Evolutionary conservation across 2,888 invertebrate genomes (phyloP).

Genomic region (Ctena decussata): DNA sequence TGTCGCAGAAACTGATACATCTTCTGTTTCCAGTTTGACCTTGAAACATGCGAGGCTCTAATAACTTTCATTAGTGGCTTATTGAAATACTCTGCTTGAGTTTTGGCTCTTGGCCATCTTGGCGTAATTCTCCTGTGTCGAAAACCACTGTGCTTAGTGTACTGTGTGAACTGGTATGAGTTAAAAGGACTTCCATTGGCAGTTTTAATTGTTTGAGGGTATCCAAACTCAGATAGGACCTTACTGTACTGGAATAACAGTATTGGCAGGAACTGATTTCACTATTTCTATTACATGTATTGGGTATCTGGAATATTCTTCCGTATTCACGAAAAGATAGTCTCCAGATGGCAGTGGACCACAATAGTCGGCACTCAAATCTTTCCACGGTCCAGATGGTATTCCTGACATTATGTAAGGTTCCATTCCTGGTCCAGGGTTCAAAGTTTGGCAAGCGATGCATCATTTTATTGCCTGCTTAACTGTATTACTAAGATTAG

Average conservation of each 20-base stretch:
- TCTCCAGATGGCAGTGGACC: slow-evolving; percentile 38
- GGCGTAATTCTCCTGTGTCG: slow-evolving; percentile 22
- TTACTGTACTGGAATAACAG: slow-evolving; percentile 21
- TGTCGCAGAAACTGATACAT: slow-evolving; percentile 8
- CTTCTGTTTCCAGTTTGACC: slow-evolving; percentile 24
- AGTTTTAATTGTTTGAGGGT: slow-evolving; percentile 5
- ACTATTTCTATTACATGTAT: slow-evolving; percentile 52
- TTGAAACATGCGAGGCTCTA: slow-evolving; percentile 6
- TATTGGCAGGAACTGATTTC: background rate
- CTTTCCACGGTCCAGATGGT: slow-evolving; percentile 47
- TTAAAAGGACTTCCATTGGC: slow-evolving; percentile 19
- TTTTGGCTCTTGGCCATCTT: slow-evolving; percentile 21
- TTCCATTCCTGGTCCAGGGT: slow-evolving; percentile 25
- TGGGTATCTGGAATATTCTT: slow-evolving; percentile 46
- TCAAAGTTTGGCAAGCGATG: slow-evolving; percentile 42
- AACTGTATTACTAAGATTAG: slow-evolving; percentile 54
- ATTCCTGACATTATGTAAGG: slow-evolving; percentile 59
- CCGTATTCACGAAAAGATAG: slow-evolving; percentile 30
- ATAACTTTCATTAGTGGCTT: slow-evolving; percentile 36
- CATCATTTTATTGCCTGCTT: slow-evolving; percentile 43
- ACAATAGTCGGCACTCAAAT: slow-evolving; percentile 55
- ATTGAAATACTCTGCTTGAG: slow-evolving; percentile 35
- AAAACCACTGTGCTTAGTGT: slow-evolving; percentile 18
- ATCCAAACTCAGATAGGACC: slow-evolving; percentile 8
- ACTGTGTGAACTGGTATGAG: background rate